These are phyloP conservation scores for Carassius gibelio DNA, from an alignment of 2,113 vertebrate species.

Conservation along the genomic window DNA sequence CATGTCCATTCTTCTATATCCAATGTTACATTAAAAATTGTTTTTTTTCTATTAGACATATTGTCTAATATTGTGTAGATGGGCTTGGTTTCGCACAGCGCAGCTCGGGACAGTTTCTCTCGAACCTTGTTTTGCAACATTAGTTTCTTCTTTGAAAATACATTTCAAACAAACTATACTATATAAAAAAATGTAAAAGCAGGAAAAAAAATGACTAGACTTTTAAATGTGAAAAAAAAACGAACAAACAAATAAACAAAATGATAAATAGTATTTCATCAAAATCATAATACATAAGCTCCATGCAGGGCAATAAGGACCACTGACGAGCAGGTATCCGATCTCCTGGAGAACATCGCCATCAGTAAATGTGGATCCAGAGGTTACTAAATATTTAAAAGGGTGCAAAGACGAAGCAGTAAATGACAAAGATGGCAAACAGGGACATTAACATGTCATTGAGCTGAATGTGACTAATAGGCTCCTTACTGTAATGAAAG, in stretches of 20 bases:
- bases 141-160: background rate
- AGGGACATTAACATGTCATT: conserved; percentile 83
- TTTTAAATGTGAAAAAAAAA: background rate
- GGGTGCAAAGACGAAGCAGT: conserved; percentile 81
- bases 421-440: conserved; percentile 82
- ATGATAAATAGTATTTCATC: background rate
- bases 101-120: background rate
- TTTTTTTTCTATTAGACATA: background rate
- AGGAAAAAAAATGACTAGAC: background rate
- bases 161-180: background rate
- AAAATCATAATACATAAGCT: conserved; percentile 25
- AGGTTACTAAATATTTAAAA: conserved; percentile 84
- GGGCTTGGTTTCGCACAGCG: background rate
- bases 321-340: conserved; percentile 36
- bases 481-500: conserved; percentile 81
- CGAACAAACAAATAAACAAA: background rate
- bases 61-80: background rate
- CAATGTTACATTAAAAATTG: background rate
- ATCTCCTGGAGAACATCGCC: conserved; percentile 67
- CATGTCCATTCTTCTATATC: background rate
- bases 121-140: background rate
- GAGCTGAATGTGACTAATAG: conserved; percentile 77
- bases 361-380: conserved; percentile 82
- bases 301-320: conserved; percentile 55
- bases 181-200: too few relatives aligned